These are phyloP conservation scores for Rotaria sp. DNA, from an alignment of 2,888 invertebrate genomes.

Conservation along the genomic window DNA sequence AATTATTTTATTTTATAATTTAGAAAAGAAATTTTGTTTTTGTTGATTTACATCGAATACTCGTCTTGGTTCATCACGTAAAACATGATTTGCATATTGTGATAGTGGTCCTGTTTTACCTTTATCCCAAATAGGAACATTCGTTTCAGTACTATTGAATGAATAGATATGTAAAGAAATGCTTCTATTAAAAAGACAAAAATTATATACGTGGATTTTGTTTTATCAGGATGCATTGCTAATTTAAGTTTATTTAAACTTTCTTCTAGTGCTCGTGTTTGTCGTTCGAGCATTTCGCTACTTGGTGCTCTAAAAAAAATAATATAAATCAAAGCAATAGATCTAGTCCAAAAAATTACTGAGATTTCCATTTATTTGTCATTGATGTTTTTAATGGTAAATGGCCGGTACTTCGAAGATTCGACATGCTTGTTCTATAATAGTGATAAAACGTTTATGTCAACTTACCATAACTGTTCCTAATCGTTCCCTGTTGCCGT, in stretches of 20 bases:
- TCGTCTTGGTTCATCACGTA: constrained; percentile 20
- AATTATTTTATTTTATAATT: not conserved
- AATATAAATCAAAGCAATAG: not conserved
- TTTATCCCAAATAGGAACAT: not conserved
- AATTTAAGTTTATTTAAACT: not conserved
- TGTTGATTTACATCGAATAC: not conserved
- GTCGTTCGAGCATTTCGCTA: not conserved
- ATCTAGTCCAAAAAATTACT: not conserved
- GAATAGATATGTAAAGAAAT: not conserved
- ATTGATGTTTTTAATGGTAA: constrained; percentile 24
- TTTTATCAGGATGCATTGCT: constrained; percentile 7
- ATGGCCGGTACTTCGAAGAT: not conserved
- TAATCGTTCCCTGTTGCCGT: not conserved
- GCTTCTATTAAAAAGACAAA: not conserved
- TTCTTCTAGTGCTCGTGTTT: constrained; percentile 17
- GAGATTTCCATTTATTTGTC: constrained; percentile 20
- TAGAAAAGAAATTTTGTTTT: not conserved
- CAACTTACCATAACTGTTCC: not conserved
- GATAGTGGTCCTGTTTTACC: constrained; percentile 13
- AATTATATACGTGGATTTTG: not conserved
- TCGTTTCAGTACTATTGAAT: not conserved
- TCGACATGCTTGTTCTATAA: not conserved
- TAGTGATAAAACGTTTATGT: not conserved
- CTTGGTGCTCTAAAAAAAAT: not conserved
- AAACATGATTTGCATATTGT: constrained; percentile 28